Percentiles rank a stretch among this genome's conserved stretches.
Conservation (phyloP, 2,888 invertebrate species). For the Caenorhabditis sp. region DNA sequence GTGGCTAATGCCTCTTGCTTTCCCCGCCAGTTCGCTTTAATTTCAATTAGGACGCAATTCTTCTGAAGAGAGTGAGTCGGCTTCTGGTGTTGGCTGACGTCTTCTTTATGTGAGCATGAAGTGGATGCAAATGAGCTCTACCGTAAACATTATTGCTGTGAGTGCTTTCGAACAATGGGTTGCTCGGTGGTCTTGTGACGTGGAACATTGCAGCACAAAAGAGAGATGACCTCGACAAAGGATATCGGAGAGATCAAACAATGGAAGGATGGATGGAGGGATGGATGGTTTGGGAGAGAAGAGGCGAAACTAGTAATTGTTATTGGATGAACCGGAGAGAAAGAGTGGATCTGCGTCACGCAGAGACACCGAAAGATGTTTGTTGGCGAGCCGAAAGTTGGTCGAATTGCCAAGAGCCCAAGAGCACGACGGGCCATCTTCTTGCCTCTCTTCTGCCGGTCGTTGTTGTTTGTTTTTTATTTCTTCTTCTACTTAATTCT, state of each 20-base stretch:
- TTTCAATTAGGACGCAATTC: constrained; percentile 45
- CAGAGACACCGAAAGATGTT: constrained; percentile 32
- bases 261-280: neutral
- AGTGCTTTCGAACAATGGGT: neutral
- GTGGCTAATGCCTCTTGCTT: constrained; percentile 2
- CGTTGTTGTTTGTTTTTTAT: constrained; percentile 26
- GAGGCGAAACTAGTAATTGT: constrained; percentile 38
- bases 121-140: constrained; percentile 6
- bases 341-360: constrained; percentile 39
- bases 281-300: constrained; percentile 15
- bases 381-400: constrained; percentile 36
- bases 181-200: constrained; percentile 3
- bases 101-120: neutral
- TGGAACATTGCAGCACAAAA: constrained; percentile 11
- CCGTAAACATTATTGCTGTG: neutral
- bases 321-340: constrained; percentile 29
- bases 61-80: neutral
- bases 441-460: constrained; percentile 7
- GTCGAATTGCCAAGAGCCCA: neutral
- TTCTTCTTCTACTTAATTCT: constrained; percentile 23
- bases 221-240: constrained; percentile 46
- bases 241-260: constrained; percentile 27
- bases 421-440: neutral
- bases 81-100: neutral
- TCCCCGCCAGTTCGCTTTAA: neutral